Percentiles rank a stretch among this genome's conserved stretches.
phyloP scores from a whole-genome alignment of 2,113 vertebrate genomes.

The Progne subis region DNA sequence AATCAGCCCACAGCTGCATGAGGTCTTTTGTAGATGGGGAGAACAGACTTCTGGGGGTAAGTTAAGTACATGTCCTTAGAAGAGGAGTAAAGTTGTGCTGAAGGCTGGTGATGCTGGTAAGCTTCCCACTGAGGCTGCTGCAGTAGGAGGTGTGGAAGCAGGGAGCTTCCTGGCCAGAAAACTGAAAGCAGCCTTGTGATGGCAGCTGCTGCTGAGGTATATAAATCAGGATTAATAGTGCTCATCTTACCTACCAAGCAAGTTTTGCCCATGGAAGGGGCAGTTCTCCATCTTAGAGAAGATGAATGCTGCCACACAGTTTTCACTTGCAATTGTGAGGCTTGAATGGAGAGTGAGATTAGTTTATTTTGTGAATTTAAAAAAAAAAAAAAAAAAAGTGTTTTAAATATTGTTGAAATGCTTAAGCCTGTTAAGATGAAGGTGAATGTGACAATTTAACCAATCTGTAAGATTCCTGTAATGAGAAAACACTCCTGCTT shows the following conservation, averaged over 20 bases:
- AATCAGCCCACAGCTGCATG: neutral
- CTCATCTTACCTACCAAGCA: neutral
- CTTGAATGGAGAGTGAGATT: neutral
- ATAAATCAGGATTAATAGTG: accelerated
- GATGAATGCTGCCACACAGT: accelerated
- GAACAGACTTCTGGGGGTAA: neutral
- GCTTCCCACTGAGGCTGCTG: accelerated
- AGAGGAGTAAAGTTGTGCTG: accelerated
- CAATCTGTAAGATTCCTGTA: accelerated
- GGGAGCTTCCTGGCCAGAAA: neutral
- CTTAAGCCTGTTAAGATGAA: neutral
- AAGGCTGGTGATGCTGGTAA: accelerated
- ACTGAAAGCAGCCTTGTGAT: accelerated
- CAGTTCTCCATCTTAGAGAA: neutral
- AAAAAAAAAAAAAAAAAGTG: too few relatives aligned
- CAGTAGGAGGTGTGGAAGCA: neutral
- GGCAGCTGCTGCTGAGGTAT: neutral
- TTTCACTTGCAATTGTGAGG: neutral
- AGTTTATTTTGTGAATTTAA: neutral
- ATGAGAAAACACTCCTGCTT: neutral
- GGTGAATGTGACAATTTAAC: neutral
- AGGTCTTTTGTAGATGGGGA: neutral
- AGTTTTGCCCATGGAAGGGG: accelerated
- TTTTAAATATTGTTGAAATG: neutral
- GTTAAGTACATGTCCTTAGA: accelerated